Conservation (phyloP, 2,888 invertebrate genomes). For the Liodrosophila aerea region DNA sequence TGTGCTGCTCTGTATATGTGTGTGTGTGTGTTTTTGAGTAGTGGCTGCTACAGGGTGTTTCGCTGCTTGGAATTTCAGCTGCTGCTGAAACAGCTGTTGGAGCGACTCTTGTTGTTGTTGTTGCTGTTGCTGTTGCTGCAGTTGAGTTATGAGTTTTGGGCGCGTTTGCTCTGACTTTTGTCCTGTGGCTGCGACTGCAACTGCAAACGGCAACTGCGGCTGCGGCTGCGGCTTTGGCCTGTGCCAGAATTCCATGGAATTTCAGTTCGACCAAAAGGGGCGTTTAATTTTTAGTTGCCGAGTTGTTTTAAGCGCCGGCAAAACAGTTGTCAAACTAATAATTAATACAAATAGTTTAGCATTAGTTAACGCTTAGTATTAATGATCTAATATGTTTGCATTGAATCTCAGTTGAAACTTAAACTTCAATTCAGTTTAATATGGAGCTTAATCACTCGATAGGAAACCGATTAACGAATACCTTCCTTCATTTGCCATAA, state of each 20-base stretch:
- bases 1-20: conserved; percentile 3
- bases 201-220: conserved; percentile 6
- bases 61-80: conserved; percentile 41
- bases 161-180: conserved; percentile 10
- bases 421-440: too few relatives aligned
- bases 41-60: conserved; percentile 62
- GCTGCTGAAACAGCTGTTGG: conserved; percentile 53
- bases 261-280: conserved; percentile 16
- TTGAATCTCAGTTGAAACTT: too few relatives aligned
- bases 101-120: too few relatives aligned
- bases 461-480: too few relatives aligned
- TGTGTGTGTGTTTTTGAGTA: conserved; percentile 16
- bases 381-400: too few relatives aligned
- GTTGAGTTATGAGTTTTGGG: conserved; percentile 55
- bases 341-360: too few relatives aligned
- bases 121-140: conserved; percentile 8
- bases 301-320: conserved; percentile 38
- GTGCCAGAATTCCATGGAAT: conserved; percentile 55
- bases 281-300: conserved; percentile 1
- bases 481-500: too few relatives aligned
- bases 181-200: conserved; percentile 13
- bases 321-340: conserved; percentile 17
- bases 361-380: too few relatives aligned
- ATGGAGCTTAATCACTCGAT: too few relatives aligned
- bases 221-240: conserved; percentile 39